Evolutionary conservation across 2,888 invertebrate species (phyloP).

Genomic region (Rhamphomyia laevipes): DNA sequence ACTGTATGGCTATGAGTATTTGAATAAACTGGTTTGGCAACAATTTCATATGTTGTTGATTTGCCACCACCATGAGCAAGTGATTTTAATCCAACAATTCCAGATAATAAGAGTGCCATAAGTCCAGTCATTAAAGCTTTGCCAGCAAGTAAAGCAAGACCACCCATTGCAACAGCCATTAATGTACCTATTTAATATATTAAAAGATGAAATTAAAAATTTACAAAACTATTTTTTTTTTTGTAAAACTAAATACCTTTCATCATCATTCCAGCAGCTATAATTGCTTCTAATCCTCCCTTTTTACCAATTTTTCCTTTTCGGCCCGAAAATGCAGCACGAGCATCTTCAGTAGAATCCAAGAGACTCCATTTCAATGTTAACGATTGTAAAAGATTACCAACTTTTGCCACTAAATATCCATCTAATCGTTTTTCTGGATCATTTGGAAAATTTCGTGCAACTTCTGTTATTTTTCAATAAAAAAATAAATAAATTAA

Average conservation of each 20-base stretch:
- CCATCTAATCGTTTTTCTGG: conserved; percentile 65
- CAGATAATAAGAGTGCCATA: conserved; percentile 66
- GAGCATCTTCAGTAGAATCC: conserved; percentile 49
- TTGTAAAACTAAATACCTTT: conserved; percentile 40
- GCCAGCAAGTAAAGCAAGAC: conserved; percentile 64
- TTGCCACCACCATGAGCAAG: conserved; percentile 55
- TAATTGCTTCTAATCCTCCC: conserved; percentile 40
- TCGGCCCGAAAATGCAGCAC: conserved; percentile 44
- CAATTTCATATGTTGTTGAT: conserved; percentile 72
- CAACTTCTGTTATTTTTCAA: conserved; percentile 43
- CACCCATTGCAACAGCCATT: conserved; percentile 61
- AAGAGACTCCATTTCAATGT: conserved; percentile 59
- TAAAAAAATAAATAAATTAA: no score
- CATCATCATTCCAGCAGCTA: conserved; percentile 50
- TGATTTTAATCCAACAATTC: conserved; percentile 63
- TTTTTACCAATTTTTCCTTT: conserved; percentile 45
- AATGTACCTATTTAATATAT: conserved; percentile 47
- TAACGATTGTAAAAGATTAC: conserved; percentile 59
- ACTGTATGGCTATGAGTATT: conserved; percentile 50
- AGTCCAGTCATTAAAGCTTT: conserved; percentile 74
- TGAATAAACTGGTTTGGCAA: conserved; percentile 67
- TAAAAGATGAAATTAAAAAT: not conserved
- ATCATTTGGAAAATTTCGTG: conserved; percentile 62
- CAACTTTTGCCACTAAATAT: conserved; percentile 57
- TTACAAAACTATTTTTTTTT: not conserved